Evolutionary conservation across 2,113 vertebrate genomes (phyloP), one percentile per base, ranked within the genome.

Genomic region (Crotalus helleri): DNA sequence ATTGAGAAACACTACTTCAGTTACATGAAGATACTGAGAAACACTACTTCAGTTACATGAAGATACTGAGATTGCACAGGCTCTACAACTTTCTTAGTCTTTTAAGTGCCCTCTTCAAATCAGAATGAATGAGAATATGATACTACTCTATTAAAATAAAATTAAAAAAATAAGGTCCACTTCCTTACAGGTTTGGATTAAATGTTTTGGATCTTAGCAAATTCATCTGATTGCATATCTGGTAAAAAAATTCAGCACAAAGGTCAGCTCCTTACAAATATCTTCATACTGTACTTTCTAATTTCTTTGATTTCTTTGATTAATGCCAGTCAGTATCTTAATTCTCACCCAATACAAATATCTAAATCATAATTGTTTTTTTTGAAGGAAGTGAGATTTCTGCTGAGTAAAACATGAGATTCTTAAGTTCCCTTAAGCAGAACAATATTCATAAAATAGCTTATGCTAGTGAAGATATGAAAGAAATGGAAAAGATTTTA

Each of bases 61-160:
- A 39, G 69, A 81, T 15, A 81, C 15, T 39, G 69, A 59, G 7
- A 23, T 13, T 46, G 1, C 0, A 58, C 54, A 24, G 51, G 4
- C 19, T 95, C 21, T 29, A 1, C 15, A 21, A 85, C 3, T 23
- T 15, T 87, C 26, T 58, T 46, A 0, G 26, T 12, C 88, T 59
- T 29, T 39, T 89, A 90, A 53, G 51, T 46, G 53, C 46, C 74
- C 44, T 24, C 89, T 51, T 7, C 64, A 9, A 8, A 58, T 0
- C 0, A 0, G 51, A 39, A 81, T 44, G 51, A 51, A 19, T 92
- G 51, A 46, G 23, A 33, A 54, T 92, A 51, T 46, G 51, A 39
- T 19, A 39, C 51, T 55, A 49, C 46, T 53, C 12, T 54, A 21
- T 88, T 54, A 64, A 92, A 92, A 21, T 92, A 5, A 92, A 51